phyloP scores from a whole-genome alignment of 2,888 invertebrate genomes.

The Eristalis pertinax region DNA sequence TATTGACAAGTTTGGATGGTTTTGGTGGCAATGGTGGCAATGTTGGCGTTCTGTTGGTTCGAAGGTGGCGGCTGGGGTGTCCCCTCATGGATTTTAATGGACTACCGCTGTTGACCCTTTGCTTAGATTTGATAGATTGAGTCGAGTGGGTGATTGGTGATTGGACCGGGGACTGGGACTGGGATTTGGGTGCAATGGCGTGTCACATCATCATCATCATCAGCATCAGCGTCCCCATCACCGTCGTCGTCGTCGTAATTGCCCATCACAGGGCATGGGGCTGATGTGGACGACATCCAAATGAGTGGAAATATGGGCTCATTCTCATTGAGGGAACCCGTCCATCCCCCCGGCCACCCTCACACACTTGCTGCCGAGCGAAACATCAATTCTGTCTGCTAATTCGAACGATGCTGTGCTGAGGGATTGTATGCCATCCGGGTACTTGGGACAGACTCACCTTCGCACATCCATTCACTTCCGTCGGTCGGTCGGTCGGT shows the following conservation, averaged over 20 bases:
- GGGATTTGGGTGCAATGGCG: constrained; percentile 14
- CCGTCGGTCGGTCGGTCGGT: constrained; percentile 41
- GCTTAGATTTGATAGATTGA: constrained; percentile 57
- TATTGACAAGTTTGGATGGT: constrained; percentile 60
- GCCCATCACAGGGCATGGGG: not conserved
- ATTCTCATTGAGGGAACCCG: not conserved
- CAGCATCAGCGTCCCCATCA: not conserved
- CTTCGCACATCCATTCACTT: constrained; percentile 50
- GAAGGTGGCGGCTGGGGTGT: not conserved
- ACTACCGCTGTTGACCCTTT: constrained; percentile 60
- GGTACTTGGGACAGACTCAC: constrained; percentile 29
- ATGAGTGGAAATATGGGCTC: constrained; percentile 1
- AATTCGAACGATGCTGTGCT: constrained; percentile 42
- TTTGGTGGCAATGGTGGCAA: not conserved
- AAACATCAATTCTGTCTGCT: constrained; percentile 52
- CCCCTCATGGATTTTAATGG: constrained; percentile 62
- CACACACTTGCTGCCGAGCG: not conserved
- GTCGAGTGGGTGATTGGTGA: constrained; percentile 52
- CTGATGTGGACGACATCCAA: not conserved
- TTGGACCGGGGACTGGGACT: not conserved
- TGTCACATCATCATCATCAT: constrained; percentile 42
- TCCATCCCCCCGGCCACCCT: not conserved
- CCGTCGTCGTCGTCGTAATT: not conserved
- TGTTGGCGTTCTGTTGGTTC: not conserved
- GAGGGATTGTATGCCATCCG: constrained; percentile 4